Percentiles rank a stretch among this genome's conserved stretches.
These are phyloP conservation scores for Hypsibius dujardini DNA, from an alignment of 1,140 invertebrate species.

Conservation along the genomic window DNA sequence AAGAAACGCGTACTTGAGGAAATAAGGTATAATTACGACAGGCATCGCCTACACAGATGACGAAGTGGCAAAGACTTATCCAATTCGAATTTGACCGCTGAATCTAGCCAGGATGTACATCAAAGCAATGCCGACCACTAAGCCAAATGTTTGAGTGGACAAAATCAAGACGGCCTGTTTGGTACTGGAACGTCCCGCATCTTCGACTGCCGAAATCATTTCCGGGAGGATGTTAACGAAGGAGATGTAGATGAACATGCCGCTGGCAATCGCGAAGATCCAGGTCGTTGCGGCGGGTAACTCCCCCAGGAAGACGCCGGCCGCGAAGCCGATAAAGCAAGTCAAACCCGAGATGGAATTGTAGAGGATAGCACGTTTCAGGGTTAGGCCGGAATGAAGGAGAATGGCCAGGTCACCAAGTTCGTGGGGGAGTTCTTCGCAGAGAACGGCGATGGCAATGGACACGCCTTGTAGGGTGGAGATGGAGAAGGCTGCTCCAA, in stretches of 20 bases:
- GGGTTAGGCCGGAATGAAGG: slow-evolving; percentile 46
- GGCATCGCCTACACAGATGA: too few relatives aligned
- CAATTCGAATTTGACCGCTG: not conserved
- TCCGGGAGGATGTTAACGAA: slow-evolving; percentile 38
- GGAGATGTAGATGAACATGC: slow-evolving; percentile 49
- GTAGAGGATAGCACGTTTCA: slow-evolving; percentile 45
- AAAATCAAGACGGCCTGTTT: not conserved
- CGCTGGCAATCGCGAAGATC: slow-evolving; percentile 44
- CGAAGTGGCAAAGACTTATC: not conserved
- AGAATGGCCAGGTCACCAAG: slow-evolving; percentile 51
- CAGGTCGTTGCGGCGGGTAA: slow-evolving; percentile 35
- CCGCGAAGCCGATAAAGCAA: slow-evolving; percentile 45
- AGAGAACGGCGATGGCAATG: not conserved
- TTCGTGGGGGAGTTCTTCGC: slow-evolving; percentile 11
- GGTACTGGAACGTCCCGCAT: not conserved
- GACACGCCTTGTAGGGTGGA: not conserved
- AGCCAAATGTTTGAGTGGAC: not conserved
- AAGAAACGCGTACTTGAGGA: too few relatives aligned
- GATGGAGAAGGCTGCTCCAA: slow-evolving; percentile 2
- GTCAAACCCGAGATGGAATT: slow-evolving; percentile 50
- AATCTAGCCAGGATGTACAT: not conserved
- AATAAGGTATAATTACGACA: too few relatives aligned
- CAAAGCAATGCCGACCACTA: not conserved
- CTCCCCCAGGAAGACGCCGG: slow-evolving; percentile 42
- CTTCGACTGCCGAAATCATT: not conserved